Evolutionary conservation across 1,140 invertebrate genomes (phyloP), one percentile per base, ranked within the genome.

Genomic region (Brachionus koreanus): DNA sequence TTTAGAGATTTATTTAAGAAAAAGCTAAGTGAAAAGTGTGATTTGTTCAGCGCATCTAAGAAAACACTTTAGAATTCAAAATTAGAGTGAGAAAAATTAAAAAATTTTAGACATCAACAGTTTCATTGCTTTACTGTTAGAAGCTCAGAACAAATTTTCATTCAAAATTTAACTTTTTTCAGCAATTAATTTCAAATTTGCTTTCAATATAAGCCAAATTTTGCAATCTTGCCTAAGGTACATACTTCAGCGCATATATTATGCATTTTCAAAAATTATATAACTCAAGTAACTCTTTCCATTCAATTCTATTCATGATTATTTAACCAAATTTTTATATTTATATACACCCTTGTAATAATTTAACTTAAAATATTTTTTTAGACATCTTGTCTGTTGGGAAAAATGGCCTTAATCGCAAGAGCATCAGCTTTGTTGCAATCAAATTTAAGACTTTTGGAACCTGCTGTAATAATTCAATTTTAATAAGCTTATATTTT

Each of bases 371-470:
- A 67, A 35, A 67, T 67, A 67, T 33, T 67, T 67, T 35, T 67
- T 13, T 35, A 67, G 25, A 35, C 35, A 37, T 67, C 35, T 67
- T 35, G 33, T 35, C 63, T 33, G 1, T 46, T n/a, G 3, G 29
- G 39, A 19, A 16, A 79, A 57, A 79, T 79, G 76, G 46, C 76
- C 19, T 23, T 79, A 16, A 57, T 77, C 19, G 39, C 76, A 37
- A 79, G 61, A 79, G 76, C 76, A 42, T 79, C 76, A 61, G 9
- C 49, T 39, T 35, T 79, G 5, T 79, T 79, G 10, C 19, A 23
- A 79, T 13, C 76, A 57, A 79, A 79, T 65, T 37, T 43, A 57
- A 79, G 61, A 65, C 49, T 79, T 13, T 13, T 79, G n/a, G 76
- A 79, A 65, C 16, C 76, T 23, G 16, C 46, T 10, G 76, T 77